A percentile compares a stretch with the other conserved stretches of the same genome.
These are phyloP conservation scores for Drosophila hamatofila DNA, from an alignment of 2,888 invertebrate genomes.

Conservation along the genomic window DNA sequence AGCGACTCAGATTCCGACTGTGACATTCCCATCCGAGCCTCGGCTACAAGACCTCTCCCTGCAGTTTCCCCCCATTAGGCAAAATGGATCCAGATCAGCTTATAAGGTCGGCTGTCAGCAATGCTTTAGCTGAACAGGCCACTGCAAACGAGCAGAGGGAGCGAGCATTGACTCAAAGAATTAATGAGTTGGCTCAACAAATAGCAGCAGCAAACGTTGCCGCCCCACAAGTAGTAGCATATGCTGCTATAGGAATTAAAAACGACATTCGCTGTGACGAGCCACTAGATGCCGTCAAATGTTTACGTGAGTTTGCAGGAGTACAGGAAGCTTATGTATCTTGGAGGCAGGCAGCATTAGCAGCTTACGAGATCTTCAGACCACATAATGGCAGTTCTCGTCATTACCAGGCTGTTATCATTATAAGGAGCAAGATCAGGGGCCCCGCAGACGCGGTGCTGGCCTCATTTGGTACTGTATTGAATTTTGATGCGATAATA, in stretches of 20 bases:
- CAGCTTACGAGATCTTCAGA: not conserved
- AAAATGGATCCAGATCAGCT: too few relatives aligned
- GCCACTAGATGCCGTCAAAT: not conserved
- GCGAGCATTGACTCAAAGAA: too few relatives aligned
- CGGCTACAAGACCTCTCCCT: not conserved
- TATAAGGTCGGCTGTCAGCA: too few relatives aligned
- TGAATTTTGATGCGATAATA: slow-evolving; percentile 2
- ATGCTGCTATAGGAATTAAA: not conserved
- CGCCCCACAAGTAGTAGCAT: not conserved
- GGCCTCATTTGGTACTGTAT: slow-evolving; percentile 1
- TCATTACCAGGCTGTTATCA: too few relatives aligned
- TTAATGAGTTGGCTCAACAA: too few relatives aligned
- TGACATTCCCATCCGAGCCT: not conserved
- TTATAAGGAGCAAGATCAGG: too few relatives aligned
- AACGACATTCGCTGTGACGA: slow-evolving; percentile 2
- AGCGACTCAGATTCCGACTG: not conserved
- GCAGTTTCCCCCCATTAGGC: not conserved
- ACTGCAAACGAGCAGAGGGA: too few relatives aligned
- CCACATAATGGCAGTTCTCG: not conserved
- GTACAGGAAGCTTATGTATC: not conserved
- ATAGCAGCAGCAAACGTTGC: not conserved
- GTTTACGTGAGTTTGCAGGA: slow-evolving; percentile 1
- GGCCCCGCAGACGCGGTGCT: too few relatives aligned
- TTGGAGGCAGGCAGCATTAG: slow-evolving; percentile 1
- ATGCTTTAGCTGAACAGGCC: too few relatives aligned